phyloP scores from a whole-genome alignment of 1,140 invertebrate species.

The Nautilus pompilius region DNA sequence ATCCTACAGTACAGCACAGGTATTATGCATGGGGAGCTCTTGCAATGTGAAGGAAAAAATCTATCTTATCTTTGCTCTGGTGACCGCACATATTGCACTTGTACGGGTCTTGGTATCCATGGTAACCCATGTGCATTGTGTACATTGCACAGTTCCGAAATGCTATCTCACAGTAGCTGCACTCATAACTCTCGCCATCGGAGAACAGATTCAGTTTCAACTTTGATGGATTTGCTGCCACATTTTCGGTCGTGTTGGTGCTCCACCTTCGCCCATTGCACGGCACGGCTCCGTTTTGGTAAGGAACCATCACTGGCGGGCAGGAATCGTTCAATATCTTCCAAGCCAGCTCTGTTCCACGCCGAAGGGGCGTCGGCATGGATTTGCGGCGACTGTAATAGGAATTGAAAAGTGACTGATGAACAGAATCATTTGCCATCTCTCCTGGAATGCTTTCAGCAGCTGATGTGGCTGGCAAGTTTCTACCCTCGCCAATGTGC shows the following conservation, averaged over 20 bases:
- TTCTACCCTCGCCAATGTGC: background rate
- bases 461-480: background rate
- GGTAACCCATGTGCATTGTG: conserved; percentile 94
- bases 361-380: background rate
- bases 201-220: conserved; percentile 4
- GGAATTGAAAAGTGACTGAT: background rate
- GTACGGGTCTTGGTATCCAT: conserved; percentile 85
- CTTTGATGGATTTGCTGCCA: conserved; percentile 1
- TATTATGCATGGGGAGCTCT: conserved; percentile 70
- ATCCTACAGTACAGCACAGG: no score
- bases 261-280: background rate
- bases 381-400: conserved; percentile 1
- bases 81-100: conserved; percentile 93
- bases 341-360: background rate
- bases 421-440: background rate
- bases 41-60: conserved; percentile 90
- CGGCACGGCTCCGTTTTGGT: conserved; percentile 7
- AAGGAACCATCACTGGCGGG: background rate
- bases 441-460: background rate
- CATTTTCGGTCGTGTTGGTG: conserved; percentile 7
- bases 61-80: conserved; percentile 73
- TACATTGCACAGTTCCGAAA: conserved; percentile 91
- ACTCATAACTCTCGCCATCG: conserved; percentile 60
- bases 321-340: background rate
- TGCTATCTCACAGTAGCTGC: conserved; percentile 82